Evolutionary conservation across 1,140 invertebrate species (phyloP).

Genomic region (Solenopsis invicta): DNA sequence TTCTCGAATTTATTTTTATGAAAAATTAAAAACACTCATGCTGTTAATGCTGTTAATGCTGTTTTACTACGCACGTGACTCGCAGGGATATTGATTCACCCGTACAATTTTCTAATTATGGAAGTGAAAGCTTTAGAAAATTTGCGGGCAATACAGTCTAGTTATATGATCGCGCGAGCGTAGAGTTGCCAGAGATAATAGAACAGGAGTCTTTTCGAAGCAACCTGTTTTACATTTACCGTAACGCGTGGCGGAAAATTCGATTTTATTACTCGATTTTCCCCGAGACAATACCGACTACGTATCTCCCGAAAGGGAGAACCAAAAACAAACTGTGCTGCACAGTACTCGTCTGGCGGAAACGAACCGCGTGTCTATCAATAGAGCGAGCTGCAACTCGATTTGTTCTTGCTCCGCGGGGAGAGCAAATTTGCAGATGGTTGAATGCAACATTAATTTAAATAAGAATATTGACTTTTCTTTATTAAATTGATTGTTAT

Average conservation of each 20-base stretch:
- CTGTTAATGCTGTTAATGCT: not conserved
- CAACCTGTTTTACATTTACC: slow-evolving; percentile 47
- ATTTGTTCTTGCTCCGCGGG: slow-evolving; percentile 26
- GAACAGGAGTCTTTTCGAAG: not conserved
- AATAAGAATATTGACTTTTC: slow-evolving; percentile 17
- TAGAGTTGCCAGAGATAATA: slow-evolving; percentile 3
- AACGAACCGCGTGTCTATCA: slow-evolving; percentile 60
- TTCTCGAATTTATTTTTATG: too few species aligned
- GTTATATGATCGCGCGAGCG: not conserved
- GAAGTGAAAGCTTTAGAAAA: not conserved
- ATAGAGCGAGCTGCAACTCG: slow-evolving; percentile 46
- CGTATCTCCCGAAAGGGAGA: slow-evolving; percentile 55
- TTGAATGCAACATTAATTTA: slow-evolving; percentile 34
- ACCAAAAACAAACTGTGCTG: slow-evolving; percentile 54
- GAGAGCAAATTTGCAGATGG: slow-evolving; percentile 16
- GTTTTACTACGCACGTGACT: not conserved
- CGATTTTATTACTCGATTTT: slow-evolving; percentile 53
- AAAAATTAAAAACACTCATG: too few species aligned
- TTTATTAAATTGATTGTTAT: not conserved
- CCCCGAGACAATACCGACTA: slow-evolving; percentile 42
- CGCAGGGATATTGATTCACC: not conserved
- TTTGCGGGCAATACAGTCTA: not conserved
- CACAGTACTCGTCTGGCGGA: slow-evolving; percentile 35
- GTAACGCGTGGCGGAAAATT: slow-evolving; percentile 31
- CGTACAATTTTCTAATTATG: not conserved